Base-by-base conservation (phyloP, 2,888 invertebrate genomes). In the Drosophila rellima region DNA sequence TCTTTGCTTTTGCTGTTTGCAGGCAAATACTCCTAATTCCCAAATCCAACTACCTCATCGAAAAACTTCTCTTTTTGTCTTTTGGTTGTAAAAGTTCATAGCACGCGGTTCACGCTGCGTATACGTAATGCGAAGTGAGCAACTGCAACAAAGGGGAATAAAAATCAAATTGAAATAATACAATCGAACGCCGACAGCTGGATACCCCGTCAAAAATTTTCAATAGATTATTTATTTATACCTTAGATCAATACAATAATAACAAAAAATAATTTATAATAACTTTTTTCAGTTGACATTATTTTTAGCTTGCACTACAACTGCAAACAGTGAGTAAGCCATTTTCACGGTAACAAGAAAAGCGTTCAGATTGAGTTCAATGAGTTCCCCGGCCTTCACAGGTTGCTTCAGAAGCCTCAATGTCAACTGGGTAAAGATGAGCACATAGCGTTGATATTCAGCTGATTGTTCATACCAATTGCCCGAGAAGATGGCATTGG, bases 301-400 rank as follows among this genome's bases (percentile, higher is more conserved):
- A 3, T 18, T 15, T 17, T 61, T 54, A 0, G 51, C 37, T 11
- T 13, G 78, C 17, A 57, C 50, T 0, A 88, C 63, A 6, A 86
- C 65, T 1, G 87, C 89, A 6, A 83, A 83, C 15, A 88, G 67
- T 1, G 83, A 86, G 59, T 83, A 83, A 18, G 83, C 89, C 84
- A 83, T 86, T 57, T 83, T 88, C 0, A 83, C 20, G 1, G 87
- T 86, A 29, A 33, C 74, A 52, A 68, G 66, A 6, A 83, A 88
- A 17, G 84, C 83, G 15, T 70, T 56, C 33, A 88, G 15, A 65
- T 78, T 80, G 0, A 88, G 59, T 20, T 65, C 51, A 13, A 83
- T 35, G 13, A 83, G 20, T 7, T 70, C 79, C 0, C 88, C 82
- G 3, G 88, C 88, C 63, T 44, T 65, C 15, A 88, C 59, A 1